Evolutionary conservation across 2,888 invertebrate genomes (phyloP).

Genomic region (Agrotis puta): DNA sequence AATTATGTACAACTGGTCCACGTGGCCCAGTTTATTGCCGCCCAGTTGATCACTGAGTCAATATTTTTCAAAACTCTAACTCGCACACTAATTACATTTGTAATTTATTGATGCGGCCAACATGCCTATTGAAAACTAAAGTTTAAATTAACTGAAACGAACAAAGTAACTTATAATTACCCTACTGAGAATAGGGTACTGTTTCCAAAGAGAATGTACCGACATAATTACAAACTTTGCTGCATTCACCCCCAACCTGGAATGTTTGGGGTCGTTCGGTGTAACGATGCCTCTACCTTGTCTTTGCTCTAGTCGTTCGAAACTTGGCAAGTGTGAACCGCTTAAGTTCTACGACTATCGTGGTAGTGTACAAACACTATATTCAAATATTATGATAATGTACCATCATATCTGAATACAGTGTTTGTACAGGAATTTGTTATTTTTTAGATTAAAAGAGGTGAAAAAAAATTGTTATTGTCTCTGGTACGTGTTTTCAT

Average conservation of each 20-base stretch:
- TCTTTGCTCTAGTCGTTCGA: slow-evolving; percentile 19
- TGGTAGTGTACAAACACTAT: neutral
- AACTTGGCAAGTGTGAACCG: slow-evolving; percentile 50
- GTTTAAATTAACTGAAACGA: slow-evolving; percentile 1
- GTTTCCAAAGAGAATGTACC: neutral
- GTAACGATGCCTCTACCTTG: slow-evolving; percentile 15
- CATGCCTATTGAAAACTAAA: neutral
- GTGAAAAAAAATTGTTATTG: neutral
- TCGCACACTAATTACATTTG: too few species aligned
- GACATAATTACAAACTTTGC: slow-evolving; percentile 26
- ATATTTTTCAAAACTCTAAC: too few species aligned
- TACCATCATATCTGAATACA: slow-evolving; percentile 29
- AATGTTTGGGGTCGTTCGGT: slow-evolving; percentile 24
- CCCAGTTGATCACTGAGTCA: too few species aligned
- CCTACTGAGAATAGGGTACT: neutral
- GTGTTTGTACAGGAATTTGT: slow-evolving; percentile 20
- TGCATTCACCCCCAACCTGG: slow-evolving; percentile 5
- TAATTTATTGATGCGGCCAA: too few species aligned
- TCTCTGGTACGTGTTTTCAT: too few species aligned
- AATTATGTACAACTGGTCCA: too few species aligned
- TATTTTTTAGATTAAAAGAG: neutral
- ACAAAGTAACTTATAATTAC: neutral
- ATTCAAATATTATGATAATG: too few species aligned
- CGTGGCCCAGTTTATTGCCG: too few species aligned
- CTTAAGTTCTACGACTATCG: slow-evolving; percentile 40